These are phyloP conservation scores for Upupa epops DNA, from an alignment of 2,113 vertebrate species.

Conservation along the genomic window DNA sequence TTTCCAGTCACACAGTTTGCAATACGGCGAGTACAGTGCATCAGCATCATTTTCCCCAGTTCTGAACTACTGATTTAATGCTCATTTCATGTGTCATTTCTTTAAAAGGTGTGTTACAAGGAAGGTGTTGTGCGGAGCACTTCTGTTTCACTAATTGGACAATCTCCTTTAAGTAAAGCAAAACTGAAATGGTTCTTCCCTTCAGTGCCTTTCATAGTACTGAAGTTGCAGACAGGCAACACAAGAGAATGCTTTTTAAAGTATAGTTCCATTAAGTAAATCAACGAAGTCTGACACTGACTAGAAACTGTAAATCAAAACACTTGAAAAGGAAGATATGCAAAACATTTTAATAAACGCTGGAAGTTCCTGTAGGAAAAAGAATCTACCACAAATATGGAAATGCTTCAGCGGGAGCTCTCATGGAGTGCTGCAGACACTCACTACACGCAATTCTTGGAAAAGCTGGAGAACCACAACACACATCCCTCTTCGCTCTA, in stretches of 20 bases:
- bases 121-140: neutral
- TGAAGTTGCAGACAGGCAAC: neutral
- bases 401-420: neutral
- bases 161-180: neutral
- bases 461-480: rapidly evolving
- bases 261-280: neutral
- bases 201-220: neutral
- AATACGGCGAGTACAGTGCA: neutral
- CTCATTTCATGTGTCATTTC: too few species aligned
- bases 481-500: neutral
- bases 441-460: neutral
- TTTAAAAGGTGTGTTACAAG: neutral
- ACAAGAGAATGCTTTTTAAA: neutral
- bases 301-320: neutral
- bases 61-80: neutral
- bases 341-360: neutral
- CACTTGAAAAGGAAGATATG: neutral
- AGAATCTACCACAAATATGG: neutral
- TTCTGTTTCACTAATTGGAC: neutral
- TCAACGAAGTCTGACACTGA: neutral
- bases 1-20: neutral
- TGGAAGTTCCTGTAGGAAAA: neutral
- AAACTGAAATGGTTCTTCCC: neutral
- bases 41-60: neutral
- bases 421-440: neutral